These are phyloP conservation scores for Actinia tenebrosa DNA, from an alignment of 64 coral and sea anemone species.

Conservation along the genomic window DNA sequence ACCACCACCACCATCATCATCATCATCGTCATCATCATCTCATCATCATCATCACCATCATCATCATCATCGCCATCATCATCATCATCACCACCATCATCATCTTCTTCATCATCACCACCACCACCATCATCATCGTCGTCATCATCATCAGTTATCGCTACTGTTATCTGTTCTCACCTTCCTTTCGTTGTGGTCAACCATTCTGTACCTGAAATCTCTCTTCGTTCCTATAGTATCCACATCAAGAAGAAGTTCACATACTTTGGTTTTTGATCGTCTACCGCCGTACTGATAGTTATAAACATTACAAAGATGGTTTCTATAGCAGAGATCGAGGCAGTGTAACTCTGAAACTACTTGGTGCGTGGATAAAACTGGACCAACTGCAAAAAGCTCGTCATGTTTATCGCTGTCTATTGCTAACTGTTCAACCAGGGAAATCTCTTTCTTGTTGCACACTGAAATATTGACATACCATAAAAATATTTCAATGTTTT, in stretches of 20 bases:
- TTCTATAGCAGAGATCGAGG: not conserved
- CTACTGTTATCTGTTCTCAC: not conserved
- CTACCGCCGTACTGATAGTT: not conserved
- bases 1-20: no score
- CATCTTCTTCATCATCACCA: no score
- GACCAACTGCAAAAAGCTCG: not conserved
- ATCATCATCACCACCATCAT: no score
- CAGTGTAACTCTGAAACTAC: constrained; percentile 15
- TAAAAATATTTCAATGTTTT: no score
- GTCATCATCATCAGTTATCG: no score
- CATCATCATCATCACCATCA: no score
- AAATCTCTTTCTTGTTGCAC: not conserved
- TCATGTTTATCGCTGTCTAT: not conserved
- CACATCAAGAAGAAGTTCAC: not conserved
- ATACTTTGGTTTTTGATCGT: not conserved
- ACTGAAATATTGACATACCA: not conserved
- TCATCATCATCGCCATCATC: no score
- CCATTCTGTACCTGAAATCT: not conserved
- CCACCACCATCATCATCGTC: no score
- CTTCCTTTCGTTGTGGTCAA: not conserved
- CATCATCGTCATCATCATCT: no score
- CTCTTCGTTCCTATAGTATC: not conserved
- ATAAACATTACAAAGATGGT: not conserved
- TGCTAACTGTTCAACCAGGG: not conserved
- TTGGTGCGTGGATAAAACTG: not conserved